Conservation (phyloP, 2,797 vertebrate genomes). For the Muraenolepis orangiensis region DNA sequence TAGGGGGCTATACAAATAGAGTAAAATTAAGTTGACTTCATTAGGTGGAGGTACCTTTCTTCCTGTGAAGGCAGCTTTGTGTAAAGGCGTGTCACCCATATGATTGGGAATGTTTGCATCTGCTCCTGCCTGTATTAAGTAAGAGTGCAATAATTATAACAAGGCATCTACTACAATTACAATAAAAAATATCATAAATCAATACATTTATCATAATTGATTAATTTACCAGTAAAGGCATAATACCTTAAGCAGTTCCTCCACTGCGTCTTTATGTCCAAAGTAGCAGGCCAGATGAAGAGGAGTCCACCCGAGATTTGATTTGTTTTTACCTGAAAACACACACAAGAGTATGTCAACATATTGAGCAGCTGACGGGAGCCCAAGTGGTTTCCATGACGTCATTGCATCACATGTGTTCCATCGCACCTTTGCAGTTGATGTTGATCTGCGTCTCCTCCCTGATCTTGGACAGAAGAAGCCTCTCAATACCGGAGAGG, state of each 20-base stretch:
- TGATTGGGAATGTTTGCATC: constrained; percentile 89
- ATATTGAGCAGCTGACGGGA: no score
- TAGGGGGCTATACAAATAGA: neutral
- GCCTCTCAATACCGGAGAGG: constrained; percentile 74
- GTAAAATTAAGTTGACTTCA: neutral
- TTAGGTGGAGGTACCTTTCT: constrained; percentile 78
- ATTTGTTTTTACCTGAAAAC: constrained; percentile 88
- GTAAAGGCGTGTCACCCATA: constrained; percentile 89
- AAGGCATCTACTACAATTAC: neutral
- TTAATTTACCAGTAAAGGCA: neutral
- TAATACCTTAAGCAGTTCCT: constrained; percentile 86
- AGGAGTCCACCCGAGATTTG: constrained; percentile 95
- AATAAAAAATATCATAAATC: neutral
- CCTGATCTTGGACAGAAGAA: constrained; percentile 75
- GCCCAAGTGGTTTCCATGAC: neutral
- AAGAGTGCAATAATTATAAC: neutral
- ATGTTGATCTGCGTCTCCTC: constrained; percentile 79
- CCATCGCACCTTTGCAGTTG: constrained; percentile 97
- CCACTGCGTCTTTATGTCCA: constrained; percentile 87
- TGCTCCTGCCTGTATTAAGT: constrained; percentile 81
- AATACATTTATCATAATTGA: neutral
- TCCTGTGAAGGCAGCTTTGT: constrained; percentile 95
- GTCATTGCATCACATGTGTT: constrained; percentile 35
- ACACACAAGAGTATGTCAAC: neutral
- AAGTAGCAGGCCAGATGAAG: constrained; percentile 97